Base-by-base conservation (phyloP, 2,113 vertebrate genomes). In the Pelodiscus sinensis region DNA sequence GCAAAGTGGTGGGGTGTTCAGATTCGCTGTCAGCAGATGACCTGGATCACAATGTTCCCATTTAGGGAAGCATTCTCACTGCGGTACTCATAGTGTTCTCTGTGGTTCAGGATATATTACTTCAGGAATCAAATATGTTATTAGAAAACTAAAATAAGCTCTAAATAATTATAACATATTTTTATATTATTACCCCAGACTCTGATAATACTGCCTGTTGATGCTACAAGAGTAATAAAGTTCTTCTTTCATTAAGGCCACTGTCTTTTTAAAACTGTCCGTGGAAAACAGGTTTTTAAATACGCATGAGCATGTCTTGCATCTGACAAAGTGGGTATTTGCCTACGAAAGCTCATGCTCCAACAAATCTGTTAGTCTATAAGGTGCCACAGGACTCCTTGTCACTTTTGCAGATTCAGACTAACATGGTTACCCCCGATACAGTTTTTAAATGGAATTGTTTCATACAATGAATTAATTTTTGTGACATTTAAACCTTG, bases 41-140 rank as follows among this genome's bases (percentile, higher is more conserved):
- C 21, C 18, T 55, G 15, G n/a, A 88, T 52, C 58, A 65, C 92
- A 93, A 82, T 8, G 29, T 85, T 90, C 56, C 80, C 84, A 91
- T 96, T 87, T 91, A 94, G 65, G 86, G 82, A 86, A 88, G 51
- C 0, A 31, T 75, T 85, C 91, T 92, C 11, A 62, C 84, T 25
- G 73, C 50, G 87, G 85, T 24, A 6, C 79, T 92, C 65, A 58
- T 15, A 50, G 18, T 90, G 6, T 83, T 81, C 82, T 78, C 35
- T 15, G 3, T 83, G 6, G 14, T 82, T 92, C 82, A 87, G 27
- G 89, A 78, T 78, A 27, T 86, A 38, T 75, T 93, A 68, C 38
- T 89, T 90, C 51, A 89, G 81, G 78, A 84, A 83, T 77, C 73
- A 25, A 77, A 15, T 77, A 77, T 77, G 21, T 19, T 73, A 73